A percentile compares a stretch with the other conserved stretches of the same genome.
These are phyloP conservation scores for Acleris laterana DNA, from an alignment of 2,888 invertebrate genomes.

Conservation along the genomic window DNA sequence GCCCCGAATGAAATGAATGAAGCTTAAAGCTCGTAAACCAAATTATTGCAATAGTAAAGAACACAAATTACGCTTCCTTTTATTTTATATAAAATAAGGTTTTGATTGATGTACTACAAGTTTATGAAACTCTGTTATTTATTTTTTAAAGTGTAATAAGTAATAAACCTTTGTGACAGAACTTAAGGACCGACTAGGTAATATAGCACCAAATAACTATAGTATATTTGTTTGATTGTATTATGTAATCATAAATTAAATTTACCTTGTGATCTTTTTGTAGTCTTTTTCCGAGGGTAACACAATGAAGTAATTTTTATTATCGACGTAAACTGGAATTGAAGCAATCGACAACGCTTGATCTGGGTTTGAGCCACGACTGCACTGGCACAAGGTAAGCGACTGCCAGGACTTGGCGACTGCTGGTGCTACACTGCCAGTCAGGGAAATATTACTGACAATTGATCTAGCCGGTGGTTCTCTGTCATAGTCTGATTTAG, in stretches of 20 bases:
- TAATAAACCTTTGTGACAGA: too few species aligned
- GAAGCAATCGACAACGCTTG: not conserved
- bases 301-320: constrained; percentile 25
- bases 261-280: constrained; percentile 41
- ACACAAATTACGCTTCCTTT: too few species aligned
- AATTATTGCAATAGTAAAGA: too few species aligned
- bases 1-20: too few species aligned
- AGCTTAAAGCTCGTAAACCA: too few species aligned
- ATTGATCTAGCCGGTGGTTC: not conserved
- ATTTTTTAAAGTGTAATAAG: too few species aligned
- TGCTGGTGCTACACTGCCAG: constrained; percentile 29
- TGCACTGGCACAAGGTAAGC: constrained; percentile 48
- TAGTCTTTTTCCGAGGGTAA: constrained; percentile 38
- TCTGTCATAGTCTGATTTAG: constrained; percentile 45
- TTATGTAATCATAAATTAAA: constrained; percentile 17
- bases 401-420: constrained; percentile 46
- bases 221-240: too few species aligned
- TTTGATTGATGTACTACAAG: too few species aligned
- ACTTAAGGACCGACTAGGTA: too few species aligned
- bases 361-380: constrained; percentile 39
- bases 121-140: too few species aligned
- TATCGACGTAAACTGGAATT: constrained; percentile 20
- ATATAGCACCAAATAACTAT: too few species aligned
- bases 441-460: not conserved
- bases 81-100: too few species aligned